Percentiles rank a stretch among this genome's conserved stretches.
Conservation (phyloP, 2,113 vertebrate genomes). For the Rhegmatorhina hoffmannsi region DNA sequence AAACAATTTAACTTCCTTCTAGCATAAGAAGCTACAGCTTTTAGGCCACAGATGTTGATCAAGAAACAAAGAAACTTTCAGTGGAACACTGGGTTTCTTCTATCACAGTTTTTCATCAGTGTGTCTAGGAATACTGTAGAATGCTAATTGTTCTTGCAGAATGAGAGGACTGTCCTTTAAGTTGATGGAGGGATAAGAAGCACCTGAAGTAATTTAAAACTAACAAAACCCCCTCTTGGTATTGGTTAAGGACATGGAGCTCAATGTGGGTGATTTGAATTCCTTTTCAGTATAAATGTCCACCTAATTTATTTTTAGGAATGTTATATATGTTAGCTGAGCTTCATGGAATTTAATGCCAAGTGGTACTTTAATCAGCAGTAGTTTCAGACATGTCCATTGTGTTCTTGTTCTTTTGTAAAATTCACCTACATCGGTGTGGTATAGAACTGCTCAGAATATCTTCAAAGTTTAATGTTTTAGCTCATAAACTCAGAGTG, state of each 20-base stretch:
- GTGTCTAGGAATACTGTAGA: not conserved
- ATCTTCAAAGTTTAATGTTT: not conserved
- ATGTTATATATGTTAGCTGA: not conserved
- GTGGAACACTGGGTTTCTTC: not conserved
- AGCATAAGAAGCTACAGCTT: not conserved
- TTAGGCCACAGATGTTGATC: not conserved
- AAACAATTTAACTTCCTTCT: not conserved
- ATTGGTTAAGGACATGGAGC: not conserved
- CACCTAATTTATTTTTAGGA: not conserved
- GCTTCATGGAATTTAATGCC: not conserved
- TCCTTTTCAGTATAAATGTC: not conserved
- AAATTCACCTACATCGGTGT: not conserved
- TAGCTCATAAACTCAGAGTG: not conserved
- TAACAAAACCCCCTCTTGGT: not conserved
- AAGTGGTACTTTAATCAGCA: not conserved
- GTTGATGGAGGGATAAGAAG: not conserved
- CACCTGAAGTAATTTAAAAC: not conserved
- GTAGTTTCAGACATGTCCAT: not conserved
- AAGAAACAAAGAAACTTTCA: not conserved
- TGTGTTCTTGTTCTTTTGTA: not conserved
- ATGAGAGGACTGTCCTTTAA: not conserved
- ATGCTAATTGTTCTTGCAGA: not conserved
- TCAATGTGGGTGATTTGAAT: not conserved
- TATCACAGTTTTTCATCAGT: not conserved
- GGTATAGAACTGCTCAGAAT: not conserved